Conservation (phyloP, 2,888 invertebrate species). For the Aricia artaxerxes region DNA sequence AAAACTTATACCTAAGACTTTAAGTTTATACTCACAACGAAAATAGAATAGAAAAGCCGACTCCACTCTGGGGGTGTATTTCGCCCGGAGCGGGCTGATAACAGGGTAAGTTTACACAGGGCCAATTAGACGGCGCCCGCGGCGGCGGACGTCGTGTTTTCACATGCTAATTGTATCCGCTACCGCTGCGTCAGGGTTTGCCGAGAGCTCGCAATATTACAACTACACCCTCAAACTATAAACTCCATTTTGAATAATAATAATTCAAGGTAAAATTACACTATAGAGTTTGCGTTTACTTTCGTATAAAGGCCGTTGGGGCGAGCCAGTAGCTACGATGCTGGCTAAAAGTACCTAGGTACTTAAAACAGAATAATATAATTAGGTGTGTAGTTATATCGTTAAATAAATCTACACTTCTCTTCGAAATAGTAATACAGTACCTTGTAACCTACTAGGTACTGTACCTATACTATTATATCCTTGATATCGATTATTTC, state of each 20-base stretch:
- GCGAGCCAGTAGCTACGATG: too few relatives aligned
- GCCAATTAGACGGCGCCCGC: constrained; percentile 73
- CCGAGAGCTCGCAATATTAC: constrained; percentile 13
- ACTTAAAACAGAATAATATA: neutral
- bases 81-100: constrained; percentile 65
- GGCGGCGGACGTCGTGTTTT: constrained; percentile 58
- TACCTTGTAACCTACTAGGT: too few relatives aligned
- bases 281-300: neutral
- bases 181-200: constrained; percentile 34
- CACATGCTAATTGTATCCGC: constrained; percentile 65
- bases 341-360: too few relatives aligned
- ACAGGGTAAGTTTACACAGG: constrained; percentile 75
- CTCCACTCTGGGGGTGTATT: constrained; percentile 41
- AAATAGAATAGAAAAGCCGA: constrained; percentile 33
- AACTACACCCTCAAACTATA: constrained; percentile 9
- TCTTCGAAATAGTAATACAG: too few relatives aligned
- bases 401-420: too few relatives aligned
- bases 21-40: neutral
- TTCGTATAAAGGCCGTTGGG: neutral
- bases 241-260: constrained; percentile 2
- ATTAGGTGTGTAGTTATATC: too few relatives aligned
- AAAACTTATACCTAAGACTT: neutral
- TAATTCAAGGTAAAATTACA: constrained; percentile 3
- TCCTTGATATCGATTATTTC: too few relatives aligned
- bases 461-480: too few relatives aligned